These are phyloP conservation scores for Araneus ventricosus DNA, from an alignment of 1,140 invertebrate species.

Conservation along the genomic window DNA sequence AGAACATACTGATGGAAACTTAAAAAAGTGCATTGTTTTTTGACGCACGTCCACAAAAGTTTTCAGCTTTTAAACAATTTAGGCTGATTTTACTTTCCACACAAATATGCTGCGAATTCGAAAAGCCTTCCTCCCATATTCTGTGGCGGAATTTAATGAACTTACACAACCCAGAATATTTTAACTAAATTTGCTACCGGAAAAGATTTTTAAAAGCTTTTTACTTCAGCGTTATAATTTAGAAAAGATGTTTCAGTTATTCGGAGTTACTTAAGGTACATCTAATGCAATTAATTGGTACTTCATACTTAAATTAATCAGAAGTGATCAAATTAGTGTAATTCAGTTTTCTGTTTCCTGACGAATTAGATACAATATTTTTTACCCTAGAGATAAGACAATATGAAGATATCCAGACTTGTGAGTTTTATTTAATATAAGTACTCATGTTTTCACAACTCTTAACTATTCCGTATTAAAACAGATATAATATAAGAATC, in stretches of 20 bases:
- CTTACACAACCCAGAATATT: not conserved
- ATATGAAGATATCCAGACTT: not conserved
- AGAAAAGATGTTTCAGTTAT: slow-evolving; percentile 26
- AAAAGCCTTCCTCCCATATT: not conserved
- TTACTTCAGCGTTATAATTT: slow-evolving; percentile 30
- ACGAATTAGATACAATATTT: not conserved
- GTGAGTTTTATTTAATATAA: too few species aligned
- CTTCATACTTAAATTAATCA: not conserved
- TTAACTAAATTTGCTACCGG: not conserved
- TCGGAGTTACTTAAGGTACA: not conserved
- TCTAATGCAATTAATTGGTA: slow-evolving; percentile 9
- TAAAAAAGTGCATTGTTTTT: not conserved
- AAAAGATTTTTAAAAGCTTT: not conserved
- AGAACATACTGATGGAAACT: not conserved
- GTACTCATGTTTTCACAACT: too few species aligned
- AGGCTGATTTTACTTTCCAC: slow-evolving; percentile 5
- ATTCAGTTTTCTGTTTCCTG: not conserved
- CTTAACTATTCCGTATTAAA: too few species aligned
- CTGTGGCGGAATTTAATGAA: slow-evolving; percentile 4
- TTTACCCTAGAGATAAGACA: not conserved
- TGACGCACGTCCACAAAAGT: not conserved
- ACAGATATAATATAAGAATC: too few species aligned
- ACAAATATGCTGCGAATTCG: not conserved
- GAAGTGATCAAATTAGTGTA: slow-evolving; percentile 11
- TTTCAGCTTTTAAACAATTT: slow-evolving; percentile 29